These are phyloP conservation scores for Monochamus alternatus DNA, from an alignment of 2,888 invertebrate genomes.

Conservation along the genomic window DNA sequence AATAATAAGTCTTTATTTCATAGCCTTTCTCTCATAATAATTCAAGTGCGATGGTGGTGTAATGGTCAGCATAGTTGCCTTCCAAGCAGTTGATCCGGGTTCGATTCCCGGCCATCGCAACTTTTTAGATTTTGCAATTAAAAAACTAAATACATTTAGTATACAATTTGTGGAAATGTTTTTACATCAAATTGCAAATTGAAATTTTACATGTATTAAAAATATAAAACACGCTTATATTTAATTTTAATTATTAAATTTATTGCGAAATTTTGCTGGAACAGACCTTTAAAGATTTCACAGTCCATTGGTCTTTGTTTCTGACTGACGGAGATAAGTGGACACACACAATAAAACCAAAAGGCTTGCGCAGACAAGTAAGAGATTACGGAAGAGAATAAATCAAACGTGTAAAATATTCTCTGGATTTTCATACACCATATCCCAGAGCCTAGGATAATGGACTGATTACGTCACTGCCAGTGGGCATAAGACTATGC, in stretches of 20 bases:
- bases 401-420: conserved; percentile 56
- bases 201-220: too few species aligned
- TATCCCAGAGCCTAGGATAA: conserved; percentile 47
- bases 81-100: conserved; percentile 73
- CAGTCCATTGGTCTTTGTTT: conserved; percentile 42
- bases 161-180: too few species aligned
- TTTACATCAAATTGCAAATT: too few species aligned
- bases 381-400: conserved; percentile 54
- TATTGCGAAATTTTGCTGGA: neutral
- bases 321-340: conserved; percentile 48
- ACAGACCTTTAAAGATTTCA: neutral
- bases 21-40: too few species aligned
- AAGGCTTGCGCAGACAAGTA: conserved; percentile 36
- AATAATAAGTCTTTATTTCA: too few species aligned
- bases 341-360: conserved; percentile 43
- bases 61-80: conserved; percentile 72
- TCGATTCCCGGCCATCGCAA: conserved; percentile 72
- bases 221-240: too few species aligned
- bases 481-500: conserved; percentile 4
- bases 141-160: too few species aligned
- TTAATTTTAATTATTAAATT: neutral
- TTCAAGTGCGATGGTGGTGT: conserved; percentile 69
- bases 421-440: conserved; percentile 47
- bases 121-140: neutral
- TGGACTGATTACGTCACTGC: conserved; percentile 53